Evolutionary conservation across 2,888 invertebrate species (phyloP).

Genomic region (Onchidella celtica): DNA sequence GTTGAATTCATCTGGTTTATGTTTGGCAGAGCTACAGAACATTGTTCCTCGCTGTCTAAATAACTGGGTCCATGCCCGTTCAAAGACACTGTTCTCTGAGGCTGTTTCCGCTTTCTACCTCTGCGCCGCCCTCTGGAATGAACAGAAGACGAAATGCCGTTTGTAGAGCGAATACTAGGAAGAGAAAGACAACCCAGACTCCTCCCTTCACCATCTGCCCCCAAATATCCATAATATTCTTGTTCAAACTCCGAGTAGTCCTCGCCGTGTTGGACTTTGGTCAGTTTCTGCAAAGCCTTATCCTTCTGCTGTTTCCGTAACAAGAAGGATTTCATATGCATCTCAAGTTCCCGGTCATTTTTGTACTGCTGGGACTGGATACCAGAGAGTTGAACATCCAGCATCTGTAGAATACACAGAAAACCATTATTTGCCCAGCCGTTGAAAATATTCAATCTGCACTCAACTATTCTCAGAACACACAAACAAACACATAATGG

Average conservation of each 20-base stretch:
- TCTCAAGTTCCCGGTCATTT: constrained; percentile 60
- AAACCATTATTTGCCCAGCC: no score
- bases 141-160: not conserved
- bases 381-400: constrained; percentile 67
- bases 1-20: not conserved
- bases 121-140: not conserved
- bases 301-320: constrained; percentile 55
- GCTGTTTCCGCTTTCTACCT: not conserved
- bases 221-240: not conserved
- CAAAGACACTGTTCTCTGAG: not conserved
- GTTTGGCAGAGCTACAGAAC: not conserved
- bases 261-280: constrained; percentile 41
- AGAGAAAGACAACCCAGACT: not conserved
- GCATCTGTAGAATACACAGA: constrained; percentile 64
- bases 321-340: constrained; percentile 62
- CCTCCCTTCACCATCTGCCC: not conserved
- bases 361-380: constrained; percentile 66
- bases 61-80: not conserved
- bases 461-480: no score
- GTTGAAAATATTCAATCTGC: not conserved
- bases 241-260: constrained; percentile 34
- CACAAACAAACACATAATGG: no score
- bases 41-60: not conserved
- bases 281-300: constrained; percentile 24
- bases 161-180: not conserved